A percentile compares a stretch with the other conserved stretches of the same genome.
phyloP scores from a whole-genome alignment of 2,888 invertebrate genomes.

The Phalangium opilio region DNA sequence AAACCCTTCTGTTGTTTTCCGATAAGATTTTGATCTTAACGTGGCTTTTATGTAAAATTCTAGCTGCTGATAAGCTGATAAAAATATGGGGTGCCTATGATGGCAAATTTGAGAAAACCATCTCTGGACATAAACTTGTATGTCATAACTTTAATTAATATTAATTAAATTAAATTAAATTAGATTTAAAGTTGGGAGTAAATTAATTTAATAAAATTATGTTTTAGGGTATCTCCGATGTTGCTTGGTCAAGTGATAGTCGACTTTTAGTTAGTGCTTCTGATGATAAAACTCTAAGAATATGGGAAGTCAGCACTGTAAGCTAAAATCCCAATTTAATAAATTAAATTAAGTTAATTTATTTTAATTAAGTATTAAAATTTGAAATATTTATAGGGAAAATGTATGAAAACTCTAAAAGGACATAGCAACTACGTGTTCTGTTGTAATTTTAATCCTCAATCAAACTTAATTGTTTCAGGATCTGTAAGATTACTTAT shows the following conservation, averaged over 20 bases:
- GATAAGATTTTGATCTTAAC: background rate
- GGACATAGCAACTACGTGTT: conserved; percentile 99
- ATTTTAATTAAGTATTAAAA: no score
- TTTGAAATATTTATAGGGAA: no score
- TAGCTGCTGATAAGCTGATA: conserved; percentile 94
- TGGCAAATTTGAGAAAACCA: conserved; percentile 97
- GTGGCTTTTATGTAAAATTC: conserved; percentile 24
- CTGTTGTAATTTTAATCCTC: conserved; percentile 99
- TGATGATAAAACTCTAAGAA: conserved; percentile 87
- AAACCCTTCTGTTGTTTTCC: conserved; percentile 4
- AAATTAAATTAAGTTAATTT: conserved; percentile 1
- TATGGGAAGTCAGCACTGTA: conserved; percentile 87
- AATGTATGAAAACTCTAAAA: conserved; percentile 93
- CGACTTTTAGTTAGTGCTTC: conserved; percentile 81
- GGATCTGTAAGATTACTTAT: conserved; percentile 70
- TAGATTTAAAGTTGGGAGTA: no score
- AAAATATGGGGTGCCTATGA: conserved; percentile 98
- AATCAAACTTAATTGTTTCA: conserved; percentile 96
- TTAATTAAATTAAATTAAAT: no score
- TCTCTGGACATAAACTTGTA: conserved; percentile 83
- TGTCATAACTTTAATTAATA: no score
- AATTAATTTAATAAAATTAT: background rate
- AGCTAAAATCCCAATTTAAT: conserved; percentile 26
- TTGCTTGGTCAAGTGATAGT: conserved; percentile 97
- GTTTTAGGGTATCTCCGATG: conserved; percentile 75